Evolutionary conservation across 2,797 vertebrate species (phyloP).

Genomic region (Alectoris magna): DNA sequence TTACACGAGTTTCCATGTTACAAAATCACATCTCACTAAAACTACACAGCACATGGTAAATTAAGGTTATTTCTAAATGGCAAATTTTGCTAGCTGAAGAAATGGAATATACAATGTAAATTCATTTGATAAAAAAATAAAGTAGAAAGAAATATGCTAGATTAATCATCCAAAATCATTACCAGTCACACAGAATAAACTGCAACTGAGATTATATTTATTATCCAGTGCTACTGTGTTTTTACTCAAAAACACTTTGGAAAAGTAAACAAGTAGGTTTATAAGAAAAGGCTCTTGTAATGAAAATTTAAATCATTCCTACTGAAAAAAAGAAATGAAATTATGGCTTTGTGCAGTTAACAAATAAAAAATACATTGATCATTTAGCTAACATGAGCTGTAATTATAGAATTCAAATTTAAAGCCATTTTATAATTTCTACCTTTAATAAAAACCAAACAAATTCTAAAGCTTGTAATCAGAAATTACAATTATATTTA

Average conservation of each 20-base stretch:
- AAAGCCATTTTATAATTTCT: background rate
- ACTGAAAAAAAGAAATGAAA: background rate
- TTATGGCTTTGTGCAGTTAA: background rate
- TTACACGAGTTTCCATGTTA: background rate
- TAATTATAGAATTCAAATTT: background rate
- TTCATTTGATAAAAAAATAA: background rate
- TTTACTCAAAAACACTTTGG: background rate
- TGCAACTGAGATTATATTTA: background rate
- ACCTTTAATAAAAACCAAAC: background rate
- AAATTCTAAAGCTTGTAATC: background rate
- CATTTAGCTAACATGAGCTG: background rate
- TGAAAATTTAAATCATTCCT: background rate
- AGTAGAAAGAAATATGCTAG: conserved; percentile 9
- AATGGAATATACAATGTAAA: background rate
- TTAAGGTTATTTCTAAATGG: conserved; percentile 18
- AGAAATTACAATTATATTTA: background rate
- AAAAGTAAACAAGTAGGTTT: background rate
- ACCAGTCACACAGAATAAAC: background rate
- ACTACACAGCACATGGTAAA: background rate
- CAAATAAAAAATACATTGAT: background rate
- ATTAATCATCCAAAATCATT: background rate
- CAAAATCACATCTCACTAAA: background rate
- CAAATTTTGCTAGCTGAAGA: background rate
- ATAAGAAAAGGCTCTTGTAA: background rate
- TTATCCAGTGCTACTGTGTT: background rate